These are phyloP conservation scores for Orientallactaga sibirica DNA, from an alignment of 2,797 vertebrate genomes.

Conservation along the genomic window DNA sequence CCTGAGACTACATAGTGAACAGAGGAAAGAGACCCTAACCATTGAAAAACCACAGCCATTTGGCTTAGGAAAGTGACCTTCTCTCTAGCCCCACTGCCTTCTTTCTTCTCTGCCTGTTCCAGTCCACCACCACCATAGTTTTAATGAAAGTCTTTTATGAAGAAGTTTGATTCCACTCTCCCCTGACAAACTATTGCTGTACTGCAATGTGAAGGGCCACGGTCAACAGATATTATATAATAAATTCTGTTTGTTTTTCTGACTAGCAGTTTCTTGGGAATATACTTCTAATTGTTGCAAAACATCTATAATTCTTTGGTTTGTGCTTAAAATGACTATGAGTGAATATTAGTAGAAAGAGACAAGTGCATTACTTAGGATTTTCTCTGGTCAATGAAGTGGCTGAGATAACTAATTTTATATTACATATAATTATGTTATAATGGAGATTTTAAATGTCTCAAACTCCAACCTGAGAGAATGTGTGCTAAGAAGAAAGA, in stretches of 20 bases:
- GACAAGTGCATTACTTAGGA: not conserved
- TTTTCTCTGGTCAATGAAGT: slow-evolving; percentile 1
- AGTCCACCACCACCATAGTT: not conserved
- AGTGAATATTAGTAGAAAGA: not conserved
- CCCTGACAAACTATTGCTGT: not conserved
- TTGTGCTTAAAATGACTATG: slow-evolving; percentile 76
- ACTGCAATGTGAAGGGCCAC: slow-evolving; percentile 54
- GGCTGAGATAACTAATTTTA: slow-evolving; percentile 18
- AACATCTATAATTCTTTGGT: slow-evolving; percentile 69
- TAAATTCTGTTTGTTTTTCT: slow-evolving; percentile 13
- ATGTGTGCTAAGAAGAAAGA: too few relatives aligned
- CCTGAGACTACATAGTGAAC: too few relatives aligned
- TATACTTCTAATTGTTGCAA: slow-evolving; percentile 6
- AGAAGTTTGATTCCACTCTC: not conserved
- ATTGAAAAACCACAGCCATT: too few relatives aligned
- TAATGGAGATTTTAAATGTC: too few relatives aligned
- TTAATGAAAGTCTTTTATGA: not conserved
- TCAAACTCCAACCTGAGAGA: too few relatives aligned
- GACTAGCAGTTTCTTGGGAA: slow-evolving; percentile 77
- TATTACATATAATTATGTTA: not conserved
- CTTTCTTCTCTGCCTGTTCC: not conserved
- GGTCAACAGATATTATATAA: not conserved
- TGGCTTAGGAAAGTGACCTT: too few relatives aligned
- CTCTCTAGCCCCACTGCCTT: not conserved
- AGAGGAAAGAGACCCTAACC: too few relatives aligned